Evolutionary conservation across 2,888 invertebrate species (phyloP).

Genomic region (Torymus auratus): DNA sequence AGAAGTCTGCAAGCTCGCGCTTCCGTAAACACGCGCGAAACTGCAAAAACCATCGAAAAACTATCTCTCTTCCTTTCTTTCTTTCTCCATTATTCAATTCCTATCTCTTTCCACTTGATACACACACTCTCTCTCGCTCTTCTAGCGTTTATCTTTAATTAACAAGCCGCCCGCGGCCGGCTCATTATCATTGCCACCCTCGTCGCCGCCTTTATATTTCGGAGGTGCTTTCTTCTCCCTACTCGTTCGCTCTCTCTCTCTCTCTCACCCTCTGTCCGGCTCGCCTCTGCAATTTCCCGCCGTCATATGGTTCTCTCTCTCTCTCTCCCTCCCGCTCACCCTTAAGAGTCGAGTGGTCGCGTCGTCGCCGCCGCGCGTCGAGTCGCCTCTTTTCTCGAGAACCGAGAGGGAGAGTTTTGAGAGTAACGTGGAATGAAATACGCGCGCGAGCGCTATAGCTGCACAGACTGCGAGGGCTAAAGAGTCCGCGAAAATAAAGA

Average conservation of each 20-base stretch:
- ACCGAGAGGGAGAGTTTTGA: neutral
- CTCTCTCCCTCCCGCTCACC: slow-evolving; percentile 39
- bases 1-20: too few relatives aligned
- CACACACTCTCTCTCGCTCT: neutral
- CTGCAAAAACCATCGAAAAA: slow-evolving; percentile 6
- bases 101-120: slow-evolving; percentile 30
- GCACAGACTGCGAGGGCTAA: slow-evolving; percentile 2
- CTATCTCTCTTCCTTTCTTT: neutral
- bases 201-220: neutral
- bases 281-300: slow-evolving; percentile 23
- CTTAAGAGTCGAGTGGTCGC: slow-evolving; percentile 28
- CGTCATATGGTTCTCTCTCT: slow-evolving; percentile 17
- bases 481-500: slow-evolving; percentile 46
- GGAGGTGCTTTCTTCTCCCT: too few relatives aligned
- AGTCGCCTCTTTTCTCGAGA: slow-evolving; percentile 10
- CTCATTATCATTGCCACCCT: neutral
- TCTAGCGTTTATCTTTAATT: slow-evolving; percentile 53
- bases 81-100: slow-evolving; percentile 39
- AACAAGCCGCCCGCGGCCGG: slow-evolving; percentile 26
- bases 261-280: neutral
- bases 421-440: neutral
- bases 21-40: slow-evolving; percentile 5
- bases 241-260: slow-evolving; percentile 17
- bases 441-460: neutral
- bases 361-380: slow-evolving; percentile 19